Conservation (phyloP, 2,888 invertebrate genomes). For the Eumerus sabulonum region DNA sequence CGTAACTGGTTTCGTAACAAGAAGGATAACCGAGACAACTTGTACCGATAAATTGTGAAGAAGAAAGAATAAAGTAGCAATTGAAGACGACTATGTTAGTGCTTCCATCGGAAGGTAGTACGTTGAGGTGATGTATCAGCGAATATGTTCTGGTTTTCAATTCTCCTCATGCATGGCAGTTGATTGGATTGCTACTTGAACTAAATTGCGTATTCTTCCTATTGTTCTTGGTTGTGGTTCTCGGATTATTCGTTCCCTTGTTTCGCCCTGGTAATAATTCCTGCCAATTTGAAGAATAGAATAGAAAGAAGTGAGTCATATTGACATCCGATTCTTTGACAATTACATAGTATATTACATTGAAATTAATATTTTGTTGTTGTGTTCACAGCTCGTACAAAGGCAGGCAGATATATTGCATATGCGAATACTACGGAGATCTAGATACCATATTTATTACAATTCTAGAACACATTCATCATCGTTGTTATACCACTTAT, state of each 20-base stretch:
- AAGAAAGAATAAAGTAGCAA: constrained; percentile 63
- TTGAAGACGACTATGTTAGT: constrained; percentile 61
- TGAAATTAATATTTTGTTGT: no score
- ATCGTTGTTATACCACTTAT: no score
- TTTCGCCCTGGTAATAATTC: constrained; percentile 9
- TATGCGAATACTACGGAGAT: no score
- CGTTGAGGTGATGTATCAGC: constrained; percentile 7
- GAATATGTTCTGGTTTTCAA: constrained; percentile 31
- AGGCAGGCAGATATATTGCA: no score
- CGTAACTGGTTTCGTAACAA: constrained; percentile 4
- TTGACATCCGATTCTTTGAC: no score
- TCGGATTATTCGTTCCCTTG: constrained; percentile 10
- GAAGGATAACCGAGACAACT: constrained; percentile 36
- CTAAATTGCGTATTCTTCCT: no score
- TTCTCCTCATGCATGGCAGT: constrained; percentile 39
- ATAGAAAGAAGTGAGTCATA: no score
- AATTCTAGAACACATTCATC: no score
- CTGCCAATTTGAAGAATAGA: not conserved
- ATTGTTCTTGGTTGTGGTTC: no score
- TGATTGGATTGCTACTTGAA: constrained; percentile 35
- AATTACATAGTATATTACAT: no score
- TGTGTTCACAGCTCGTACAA: no score
- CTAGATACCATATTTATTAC: no score
- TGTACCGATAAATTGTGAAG: constrained; percentile 62
- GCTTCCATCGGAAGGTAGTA: constrained; percentile 49